Evolutionary conservation across 2,888 invertebrate species (phyloP).

Genomic region (Fragum sueziense): DNA sequence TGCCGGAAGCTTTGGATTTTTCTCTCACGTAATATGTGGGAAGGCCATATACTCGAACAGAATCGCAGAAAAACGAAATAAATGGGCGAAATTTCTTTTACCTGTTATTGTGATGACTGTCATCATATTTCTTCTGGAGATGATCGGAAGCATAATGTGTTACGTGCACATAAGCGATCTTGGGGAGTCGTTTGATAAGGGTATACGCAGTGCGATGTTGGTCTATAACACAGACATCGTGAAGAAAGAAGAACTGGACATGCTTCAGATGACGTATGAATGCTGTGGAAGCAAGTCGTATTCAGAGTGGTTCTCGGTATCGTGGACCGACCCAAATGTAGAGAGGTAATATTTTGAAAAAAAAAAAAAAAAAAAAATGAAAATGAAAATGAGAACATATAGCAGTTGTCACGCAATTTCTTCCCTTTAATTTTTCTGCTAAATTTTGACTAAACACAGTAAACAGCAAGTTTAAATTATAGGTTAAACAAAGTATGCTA

Average conservation of each 20-base stretch:
- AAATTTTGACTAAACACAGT: no score
- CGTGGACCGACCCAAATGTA: conserved; percentile 67
- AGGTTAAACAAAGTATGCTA: no score
- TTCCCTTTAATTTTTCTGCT: no score
- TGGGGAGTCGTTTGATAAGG: conserved; percentile 62
- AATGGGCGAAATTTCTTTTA: conserved; percentile 56
- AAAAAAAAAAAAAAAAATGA: no score
- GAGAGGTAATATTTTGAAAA: no score
- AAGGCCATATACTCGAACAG: conserved; percentile 58
- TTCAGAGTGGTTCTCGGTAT: conserved; percentile 76
- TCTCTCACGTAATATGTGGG: conserved; percentile 58
- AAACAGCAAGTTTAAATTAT: no score
- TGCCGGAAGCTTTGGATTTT: conserved; percentile 59
- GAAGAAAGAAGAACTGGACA: conserved; percentile 74
- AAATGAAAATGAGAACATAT: no score
- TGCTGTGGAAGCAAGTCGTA: conserved; percentile 78
- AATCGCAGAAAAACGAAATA: conserved; percentile 50
- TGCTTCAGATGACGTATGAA: conserved; percentile 72
- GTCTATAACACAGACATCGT: conserved; percentile 66
- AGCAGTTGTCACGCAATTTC: no score
- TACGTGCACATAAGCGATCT: conserved; percentile 62
- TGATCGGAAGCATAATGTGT: conserved; percentile 64
- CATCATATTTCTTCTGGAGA: conserved; percentile 57
- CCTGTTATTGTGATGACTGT: conserved; percentile 48
- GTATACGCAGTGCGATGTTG: conserved; percentile 69